A percentile compares a stretch with the other conserved stretches of the same genome.
Conservation (phyloP, 2,888 invertebrate genomes). For the Bombylius major region DNA sequence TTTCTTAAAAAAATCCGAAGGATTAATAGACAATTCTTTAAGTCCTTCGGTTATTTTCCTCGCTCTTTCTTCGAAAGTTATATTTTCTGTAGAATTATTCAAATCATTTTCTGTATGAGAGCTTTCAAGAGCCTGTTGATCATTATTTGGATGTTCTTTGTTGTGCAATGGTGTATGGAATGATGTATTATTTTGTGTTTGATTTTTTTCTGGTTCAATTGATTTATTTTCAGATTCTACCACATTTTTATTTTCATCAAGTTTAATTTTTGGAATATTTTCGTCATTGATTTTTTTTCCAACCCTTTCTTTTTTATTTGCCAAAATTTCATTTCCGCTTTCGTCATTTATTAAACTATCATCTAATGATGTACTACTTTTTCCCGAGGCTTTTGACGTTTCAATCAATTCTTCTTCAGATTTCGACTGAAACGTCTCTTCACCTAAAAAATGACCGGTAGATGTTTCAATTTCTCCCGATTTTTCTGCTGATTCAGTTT, state of each 20-base stretch:
- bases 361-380: neutral
- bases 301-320: conserved; percentile 1
- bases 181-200: no score
- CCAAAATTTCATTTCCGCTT: neutral
- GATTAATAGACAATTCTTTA: conserved; percentile 5
- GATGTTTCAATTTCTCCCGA: conserved; percentile 8
- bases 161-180: neutral
- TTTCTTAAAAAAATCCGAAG: conserved; percentile 34
- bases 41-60: neutral
- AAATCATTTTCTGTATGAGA: neutral
- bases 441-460: conserved; percentile 19
- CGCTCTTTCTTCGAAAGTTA: neutral
- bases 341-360: conserved; percentile 1
- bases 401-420: conserved; percentile 12
- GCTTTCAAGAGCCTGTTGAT: neutral
- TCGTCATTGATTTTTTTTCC: neutral
- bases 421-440: conserved; percentile 18
- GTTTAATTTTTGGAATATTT: neutral
- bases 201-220: no score
- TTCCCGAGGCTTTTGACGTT: conserved; percentile 15
- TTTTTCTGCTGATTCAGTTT: neutral
- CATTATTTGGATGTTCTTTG: neutral
- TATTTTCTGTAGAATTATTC: neutral
- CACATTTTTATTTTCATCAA: no score
- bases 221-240: no score